Base-by-base conservation (phyloP, 37 sponge, comb jelly and placozoan species). In the Spongia lamella region DNA sequence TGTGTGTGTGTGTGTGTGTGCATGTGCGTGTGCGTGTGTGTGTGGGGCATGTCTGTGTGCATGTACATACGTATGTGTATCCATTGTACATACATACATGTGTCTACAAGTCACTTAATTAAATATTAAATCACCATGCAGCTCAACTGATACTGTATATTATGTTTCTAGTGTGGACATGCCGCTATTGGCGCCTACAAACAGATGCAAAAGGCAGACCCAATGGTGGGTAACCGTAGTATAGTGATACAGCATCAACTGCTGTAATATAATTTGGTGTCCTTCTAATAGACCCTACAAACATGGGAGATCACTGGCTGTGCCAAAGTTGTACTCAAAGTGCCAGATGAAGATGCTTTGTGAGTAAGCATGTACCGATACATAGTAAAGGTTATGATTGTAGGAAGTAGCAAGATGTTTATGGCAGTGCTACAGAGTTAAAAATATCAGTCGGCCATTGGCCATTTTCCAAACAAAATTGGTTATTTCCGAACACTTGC, bases 251-350 rank as follows among this genome's bases (percentile, higher is more conserved):
- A 5, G 7, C 5, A 43, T 13, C 47, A 13, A 43, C 47, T 43
- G 47, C 47, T 43, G 47, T 9, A 5, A n/a, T n/a, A n/a, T n/a
- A n/a, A n/a, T n/a, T n/a, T n/a, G n/a, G n/a, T n/a, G 9, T 43
- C 47, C 47, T 43, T 43, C 47, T 13, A 62, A 17, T 25, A 89
- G 81, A n/a, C 90, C 55, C 63, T 98, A 0, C 26, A 62, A 31
- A 63, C 17, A 11, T 98, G 99, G 99, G 86, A 92, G 52, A 50
- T 33, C 15, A 51, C 61, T 7, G 99, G 93, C 1, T 88, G 86
- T 40, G 86, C 76, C 30, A 98, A 98, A 63, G 95, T 98, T 0
- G 89, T 87, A 26, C 66, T 96, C 11, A 93, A 96, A 66, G 94
- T 71, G 37, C 82, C 93, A 16, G 84, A 90, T 53, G 88, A 86